phyloP scores from a whole-genome alignment of 2,888 invertebrate genomes.

The Bugulina stolonifera region DNA sequence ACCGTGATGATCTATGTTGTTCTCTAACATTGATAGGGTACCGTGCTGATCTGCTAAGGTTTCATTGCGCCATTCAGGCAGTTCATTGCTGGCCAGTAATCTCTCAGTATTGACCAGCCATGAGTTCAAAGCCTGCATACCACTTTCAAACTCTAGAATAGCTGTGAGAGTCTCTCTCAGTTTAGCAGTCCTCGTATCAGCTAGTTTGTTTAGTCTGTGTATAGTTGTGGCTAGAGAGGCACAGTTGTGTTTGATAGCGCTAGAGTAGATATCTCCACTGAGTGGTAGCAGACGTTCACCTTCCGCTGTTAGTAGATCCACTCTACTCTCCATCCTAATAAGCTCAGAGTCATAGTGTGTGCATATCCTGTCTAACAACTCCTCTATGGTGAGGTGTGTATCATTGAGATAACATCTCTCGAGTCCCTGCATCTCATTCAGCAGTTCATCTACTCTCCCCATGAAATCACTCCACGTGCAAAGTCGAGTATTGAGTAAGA shows the following conservation, averaged over 20 bases:
- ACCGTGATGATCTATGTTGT: constrained; percentile 15
- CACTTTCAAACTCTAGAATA: constrained; percentile 23
- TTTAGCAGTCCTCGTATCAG: constrained; percentile 57
- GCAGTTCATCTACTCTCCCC: constrained; percentile 10
- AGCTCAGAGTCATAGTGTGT: constrained; percentile 17
- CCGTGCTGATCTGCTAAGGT: neutral
- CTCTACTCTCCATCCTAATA: constrained; percentile 16
- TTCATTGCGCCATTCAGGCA: constrained; percentile 3
- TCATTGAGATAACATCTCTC: constrained; percentile 18
- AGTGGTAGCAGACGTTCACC: constrained; percentile 23
- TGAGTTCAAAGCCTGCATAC: constrained; percentile 65
- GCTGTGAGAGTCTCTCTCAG: constrained; percentile 20
- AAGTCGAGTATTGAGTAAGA: neutral
- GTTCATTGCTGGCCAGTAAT: constrained; percentile 63
- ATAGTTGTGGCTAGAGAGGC: neutral
- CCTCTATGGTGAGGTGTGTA: constrained; percentile 14
- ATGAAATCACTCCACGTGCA: neutral
- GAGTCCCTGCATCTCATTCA: neutral
- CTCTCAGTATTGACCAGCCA: constrained; percentile 82
- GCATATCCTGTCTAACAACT: neutral
- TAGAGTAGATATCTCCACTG: constrained; percentile 22
- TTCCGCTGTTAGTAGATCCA: constrained; percentile 17
- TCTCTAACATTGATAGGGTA: neutral
- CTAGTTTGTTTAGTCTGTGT: constrained; percentile 63
- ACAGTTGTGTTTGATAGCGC: constrained; percentile 17